Percentiles rank a stretch among this genome's conserved stretches.
Conservation (phyloP, 2,113 vertebrate genomes). For the Psammodynastes pulverulentus region DNA sequence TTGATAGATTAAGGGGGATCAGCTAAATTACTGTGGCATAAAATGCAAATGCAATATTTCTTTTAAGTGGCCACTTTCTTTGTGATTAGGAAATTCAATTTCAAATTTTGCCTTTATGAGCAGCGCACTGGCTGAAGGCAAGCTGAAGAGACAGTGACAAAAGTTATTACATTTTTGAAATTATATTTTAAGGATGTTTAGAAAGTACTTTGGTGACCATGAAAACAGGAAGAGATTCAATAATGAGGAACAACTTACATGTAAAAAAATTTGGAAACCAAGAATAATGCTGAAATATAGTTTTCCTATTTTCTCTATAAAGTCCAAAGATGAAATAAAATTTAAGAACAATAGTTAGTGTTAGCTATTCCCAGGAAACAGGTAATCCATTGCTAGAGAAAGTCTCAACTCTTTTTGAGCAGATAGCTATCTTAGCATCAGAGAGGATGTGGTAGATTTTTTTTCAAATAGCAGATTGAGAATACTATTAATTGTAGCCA, state of each 20-base stretch:
- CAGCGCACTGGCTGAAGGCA: slow-evolving; percentile 59
- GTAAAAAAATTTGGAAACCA: slow-evolving; percentile 47
- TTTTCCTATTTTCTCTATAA: slow-evolving; percentile 37
- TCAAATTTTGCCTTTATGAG: slow-evolving; percentile 62
- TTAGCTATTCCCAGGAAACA: background rate
- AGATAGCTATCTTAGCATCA: background rate
- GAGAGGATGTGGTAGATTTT: background rate
- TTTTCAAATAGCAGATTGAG: background rate
- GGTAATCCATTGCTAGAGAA: background rate
- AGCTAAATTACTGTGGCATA: slow-evolving; percentile 43
- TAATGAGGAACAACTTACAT: slow-evolving; percentile 53
- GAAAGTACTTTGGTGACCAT: slow-evolving; percentile 66
- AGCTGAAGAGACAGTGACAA: slow-evolving; percentile 60
- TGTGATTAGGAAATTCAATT: slow-evolving; percentile 71
- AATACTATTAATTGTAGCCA: background rate
- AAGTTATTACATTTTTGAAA: slow-evolving; percentile 66
- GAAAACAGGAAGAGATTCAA: slow-evolving; percentile 61
- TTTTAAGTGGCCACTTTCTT: slow-evolving; percentile 51
- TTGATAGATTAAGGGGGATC: slow-evolving; percentile 62
- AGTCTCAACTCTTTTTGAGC: background rate
- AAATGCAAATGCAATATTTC: slow-evolving; percentile 56
- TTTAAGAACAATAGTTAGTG: background rate
- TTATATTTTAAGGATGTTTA: slow-evolving; percentile 68
- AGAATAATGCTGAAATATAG: slow-evolving; percentile 9
- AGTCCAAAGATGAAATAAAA: slow-evolving; percentile 11